Conservation (phyloP, 2,888 invertebrate species). For the Laspeyria flexula region DNA sequence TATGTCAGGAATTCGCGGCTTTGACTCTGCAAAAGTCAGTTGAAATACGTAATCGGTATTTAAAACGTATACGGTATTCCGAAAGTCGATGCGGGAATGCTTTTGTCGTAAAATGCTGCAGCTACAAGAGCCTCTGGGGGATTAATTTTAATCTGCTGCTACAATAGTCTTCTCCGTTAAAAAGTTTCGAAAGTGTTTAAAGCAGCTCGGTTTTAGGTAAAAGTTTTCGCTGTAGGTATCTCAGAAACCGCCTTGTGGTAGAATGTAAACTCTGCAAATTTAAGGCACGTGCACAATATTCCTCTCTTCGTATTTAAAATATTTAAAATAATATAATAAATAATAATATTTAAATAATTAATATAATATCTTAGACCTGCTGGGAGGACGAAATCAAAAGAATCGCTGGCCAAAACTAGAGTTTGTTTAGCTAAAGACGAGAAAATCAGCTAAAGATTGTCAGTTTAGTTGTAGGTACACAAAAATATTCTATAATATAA, state of each 20-base stretch:
- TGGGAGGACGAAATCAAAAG: no score
- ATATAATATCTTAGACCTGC: no score
- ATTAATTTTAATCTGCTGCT: conserved; percentile 45
- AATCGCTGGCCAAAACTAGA: no score
- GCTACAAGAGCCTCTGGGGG: conserved; percentile 31
- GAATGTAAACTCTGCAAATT: conserved; percentile 11
- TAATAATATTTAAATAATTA: no score
- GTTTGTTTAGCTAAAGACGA: no score
- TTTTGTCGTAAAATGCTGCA: conserved; percentile 34
- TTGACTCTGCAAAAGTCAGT: no score
- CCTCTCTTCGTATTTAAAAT: no score
- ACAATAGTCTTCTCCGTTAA: conserved; percentile 35
- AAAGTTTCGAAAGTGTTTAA: conserved; percentile 34
- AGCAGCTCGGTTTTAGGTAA: conserved; percentile 32
- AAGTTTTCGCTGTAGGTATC: conserved; percentile 26
- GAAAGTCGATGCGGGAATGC: conserved; percentile 30
- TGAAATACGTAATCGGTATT: background rate
- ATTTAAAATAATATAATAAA: no score
- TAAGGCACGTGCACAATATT: conserved; percentile 3
- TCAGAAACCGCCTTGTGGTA: conserved; percentile 18
- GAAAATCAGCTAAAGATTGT: no score
- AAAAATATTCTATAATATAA: no score
- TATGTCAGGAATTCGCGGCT: no score
- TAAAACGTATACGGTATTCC: conserved; percentile 14
- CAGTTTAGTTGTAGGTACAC: no score